These are phyloP conservation scores for Whitmania pigra DNA, from an alignment of 1,140 invertebrate species.

Conservation along the genomic window DNA sequence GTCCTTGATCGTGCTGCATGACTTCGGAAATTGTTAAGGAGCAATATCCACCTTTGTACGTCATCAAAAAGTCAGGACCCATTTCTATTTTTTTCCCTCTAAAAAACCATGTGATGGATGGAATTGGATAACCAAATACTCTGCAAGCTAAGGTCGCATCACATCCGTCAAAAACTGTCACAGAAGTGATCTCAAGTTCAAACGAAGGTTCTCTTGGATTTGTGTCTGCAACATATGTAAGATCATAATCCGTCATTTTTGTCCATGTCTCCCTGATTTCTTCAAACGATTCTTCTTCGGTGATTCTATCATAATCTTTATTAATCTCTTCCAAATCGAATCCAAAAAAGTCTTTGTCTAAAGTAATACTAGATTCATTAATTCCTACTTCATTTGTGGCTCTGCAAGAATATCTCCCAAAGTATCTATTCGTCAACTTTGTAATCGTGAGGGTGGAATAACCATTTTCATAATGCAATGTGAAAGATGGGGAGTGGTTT, in stretches of 20 bases:
- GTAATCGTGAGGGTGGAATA: background rate
- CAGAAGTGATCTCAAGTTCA: background rate
- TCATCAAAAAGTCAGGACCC: conserved; percentile 42
- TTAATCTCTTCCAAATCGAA: background rate
- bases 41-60: conserved; percentile 32
- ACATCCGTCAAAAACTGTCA: conserved; percentile 31
- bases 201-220: background rate
- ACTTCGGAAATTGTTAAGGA: conserved; percentile 65
- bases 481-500: background rate
- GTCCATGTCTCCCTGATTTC: conserved; percentile 5
- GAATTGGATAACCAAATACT: conserved; percentile 32
- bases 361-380: background rate
- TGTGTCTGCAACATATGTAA: background rate
- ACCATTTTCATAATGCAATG: background rate
- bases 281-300: conserved; percentile 3
- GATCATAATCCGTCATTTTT: background rate
- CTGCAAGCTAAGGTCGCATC: conserved; percentile 31
- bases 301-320: background rate
- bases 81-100: conserved; percentile 53
- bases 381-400: background rate
- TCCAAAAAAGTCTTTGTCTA: background rate
- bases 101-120: conserved; percentile 46
- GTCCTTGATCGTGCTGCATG: conserved; percentile 65
- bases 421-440: background rate
- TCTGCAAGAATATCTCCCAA: conserved; percentile 14